Evolutionary conservation across 1,140 invertebrate species (phyloP).

Genomic region (Aporrectodea caliginosa): DNA sequence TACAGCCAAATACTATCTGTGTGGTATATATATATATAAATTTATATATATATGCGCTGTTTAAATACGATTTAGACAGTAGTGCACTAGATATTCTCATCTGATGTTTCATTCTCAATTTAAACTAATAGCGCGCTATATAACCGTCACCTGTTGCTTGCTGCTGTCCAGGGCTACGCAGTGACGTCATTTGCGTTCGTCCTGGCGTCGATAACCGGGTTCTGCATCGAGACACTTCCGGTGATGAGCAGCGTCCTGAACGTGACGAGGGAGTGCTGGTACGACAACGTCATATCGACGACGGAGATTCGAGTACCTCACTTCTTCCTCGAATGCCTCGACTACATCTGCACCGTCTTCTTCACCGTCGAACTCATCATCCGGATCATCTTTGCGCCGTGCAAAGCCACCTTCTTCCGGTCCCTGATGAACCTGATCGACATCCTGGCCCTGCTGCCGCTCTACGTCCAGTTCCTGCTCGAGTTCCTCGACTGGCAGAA

Average conservation of each 20-base stretch:
- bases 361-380: conserved; percentile 57
- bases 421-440: conserved; percentile 58
- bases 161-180: conserved; percentile 26
- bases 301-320: conserved; percentile 5
- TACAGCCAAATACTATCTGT: too few species aligned
- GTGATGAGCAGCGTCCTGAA: conserved; percentile 1
- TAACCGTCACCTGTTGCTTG: neutral
- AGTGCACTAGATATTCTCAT: too few species aligned
- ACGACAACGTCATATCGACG: conserved; percentile 6
- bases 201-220: conserved; percentile 29
- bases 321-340: conserved; percentile 37
- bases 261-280: neutral
- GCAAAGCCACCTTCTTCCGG: conserved; percentile 53
- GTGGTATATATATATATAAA: too few species aligned
- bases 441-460: conserved; percentile 57
- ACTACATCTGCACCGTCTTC: conserved; percentile 56
- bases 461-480: conserved; percentile 34
- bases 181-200: conserved; percentile 36
- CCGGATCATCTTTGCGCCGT: conserved; percentile 56
- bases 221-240: conserved; percentile 28
- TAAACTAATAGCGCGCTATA: too few species aligned
- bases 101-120: too few species aligned
- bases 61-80: neutral
- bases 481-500: conserved; percentile 22
- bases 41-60: too few species aligned